Evolutionary conservation across 2,797 vertebrate species (phyloP).

Genomic region (Dromococcyx pavoninus): DNA sequence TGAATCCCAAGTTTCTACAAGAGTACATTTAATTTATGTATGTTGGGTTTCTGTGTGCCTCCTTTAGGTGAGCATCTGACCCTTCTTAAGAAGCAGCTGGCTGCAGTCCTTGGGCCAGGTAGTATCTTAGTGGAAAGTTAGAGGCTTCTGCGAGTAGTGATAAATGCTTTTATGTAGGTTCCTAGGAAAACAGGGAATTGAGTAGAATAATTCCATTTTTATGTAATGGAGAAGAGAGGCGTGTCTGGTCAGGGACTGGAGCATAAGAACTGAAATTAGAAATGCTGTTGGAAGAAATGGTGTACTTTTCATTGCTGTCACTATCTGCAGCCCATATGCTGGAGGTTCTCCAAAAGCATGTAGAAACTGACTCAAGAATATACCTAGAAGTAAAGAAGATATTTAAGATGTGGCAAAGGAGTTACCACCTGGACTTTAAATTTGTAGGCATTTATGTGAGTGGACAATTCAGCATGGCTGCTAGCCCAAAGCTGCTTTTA

Average conservation of each 20-base stretch:
- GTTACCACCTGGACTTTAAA: background rate
- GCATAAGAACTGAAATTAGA: background rate
- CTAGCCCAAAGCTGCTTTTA: background rate
- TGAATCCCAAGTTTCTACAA: background rate
- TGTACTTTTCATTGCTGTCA: background rate
- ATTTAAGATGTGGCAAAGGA: background rate
- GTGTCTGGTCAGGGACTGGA: background rate
- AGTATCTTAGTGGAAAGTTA: background rate
- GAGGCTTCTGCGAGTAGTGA: background rate
- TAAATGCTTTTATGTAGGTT: background rate
- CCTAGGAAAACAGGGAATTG: background rate
- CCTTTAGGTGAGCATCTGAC: background rate
- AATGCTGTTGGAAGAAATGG: background rate
- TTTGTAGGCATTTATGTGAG: background rate
- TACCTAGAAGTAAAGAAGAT: background rate
- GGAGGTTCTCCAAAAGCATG: background rate
- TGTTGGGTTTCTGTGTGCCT: background rate
- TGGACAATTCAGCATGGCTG: background rate
- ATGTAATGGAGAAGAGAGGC: background rate
- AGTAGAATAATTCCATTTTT: background rate
- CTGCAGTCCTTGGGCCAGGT: background rate
- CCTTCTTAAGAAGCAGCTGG: background rate
- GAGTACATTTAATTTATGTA: background rate
- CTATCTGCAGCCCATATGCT: background rate
- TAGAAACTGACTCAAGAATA: background rate